A percentile compares a stretch with the other conserved stretches of the same genome.
phyloP scores from a whole-genome alignment of 2,797 vertebrate species.

The Gymnopithys bicolor region DNA sequence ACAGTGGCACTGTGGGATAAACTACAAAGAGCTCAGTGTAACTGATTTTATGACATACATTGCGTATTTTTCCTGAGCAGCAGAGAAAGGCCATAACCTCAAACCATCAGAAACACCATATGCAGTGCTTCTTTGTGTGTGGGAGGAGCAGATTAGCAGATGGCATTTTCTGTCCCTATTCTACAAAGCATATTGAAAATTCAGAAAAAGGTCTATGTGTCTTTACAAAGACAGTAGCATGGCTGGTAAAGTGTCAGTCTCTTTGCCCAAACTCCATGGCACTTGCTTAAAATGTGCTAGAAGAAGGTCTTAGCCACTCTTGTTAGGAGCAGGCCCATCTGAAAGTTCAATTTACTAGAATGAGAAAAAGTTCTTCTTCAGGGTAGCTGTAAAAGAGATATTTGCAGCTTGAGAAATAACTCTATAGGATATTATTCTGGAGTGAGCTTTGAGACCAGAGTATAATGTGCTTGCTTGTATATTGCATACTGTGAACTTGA shows the following conservation, averaged over 20 bases:
- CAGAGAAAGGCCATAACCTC: background rate
- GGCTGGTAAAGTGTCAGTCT: background rate
- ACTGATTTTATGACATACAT: background rate
- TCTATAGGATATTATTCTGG: background rate
- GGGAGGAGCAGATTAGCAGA: background rate
- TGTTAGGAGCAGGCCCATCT: background rate
- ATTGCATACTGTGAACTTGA: background rate
- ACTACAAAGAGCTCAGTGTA: background rate
- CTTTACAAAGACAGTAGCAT: background rate
- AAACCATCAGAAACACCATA: background rate
- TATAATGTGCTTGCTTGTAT: background rate
- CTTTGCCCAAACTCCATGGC: background rate
- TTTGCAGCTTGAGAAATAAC: background rate
- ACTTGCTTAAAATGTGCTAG: background rate
- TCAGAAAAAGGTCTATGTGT: background rate
- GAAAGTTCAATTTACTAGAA: background rate
- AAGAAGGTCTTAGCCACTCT: background rate
- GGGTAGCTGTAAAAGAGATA: background rate
- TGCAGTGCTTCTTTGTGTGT: background rate
- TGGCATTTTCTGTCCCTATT: slow-evolving; percentile 10
- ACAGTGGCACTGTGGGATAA: slow-evolving; percentile 18
- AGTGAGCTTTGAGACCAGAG: background rate
- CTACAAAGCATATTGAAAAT: background rate
- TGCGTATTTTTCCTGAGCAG: background rate
- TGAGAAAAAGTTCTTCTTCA: background rate